phyloP scores from a whole-genome alignment of 2,888 invertebrate genomes.

The Apeira syringaria region DNA sequence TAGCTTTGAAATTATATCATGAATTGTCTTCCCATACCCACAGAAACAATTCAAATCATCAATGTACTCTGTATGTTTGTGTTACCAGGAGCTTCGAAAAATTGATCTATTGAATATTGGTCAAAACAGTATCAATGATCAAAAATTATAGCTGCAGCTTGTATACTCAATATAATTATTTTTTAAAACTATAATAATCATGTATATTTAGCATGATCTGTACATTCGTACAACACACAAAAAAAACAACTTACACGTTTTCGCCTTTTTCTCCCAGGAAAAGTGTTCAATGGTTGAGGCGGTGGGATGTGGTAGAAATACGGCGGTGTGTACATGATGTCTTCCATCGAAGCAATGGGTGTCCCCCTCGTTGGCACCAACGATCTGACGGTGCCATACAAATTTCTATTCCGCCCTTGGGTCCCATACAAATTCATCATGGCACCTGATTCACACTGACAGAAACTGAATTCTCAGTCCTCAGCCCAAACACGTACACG shows the following conservation, averaged over 20 bases:
- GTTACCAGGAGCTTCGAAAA: too few relatives aligned
- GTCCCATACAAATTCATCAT: constrained; percentile 68
- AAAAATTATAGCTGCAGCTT: too few relatives aligned
- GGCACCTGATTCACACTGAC: constrained; percentile 32
- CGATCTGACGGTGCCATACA: constrained; percentile 75
- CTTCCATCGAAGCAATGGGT: constrained; percentile 59
- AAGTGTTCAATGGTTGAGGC: constrained; percentile 68
- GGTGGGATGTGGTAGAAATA: constrained; percentile 77
- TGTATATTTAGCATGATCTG: too few relatives aligned
- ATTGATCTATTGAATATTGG: too few relatives aligned
- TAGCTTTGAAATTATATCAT: too few relatives aligned
- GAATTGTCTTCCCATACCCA: too few relatives aligned
- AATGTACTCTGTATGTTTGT: too few relatives aligned
- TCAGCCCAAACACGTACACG: not conserved
- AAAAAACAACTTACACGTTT: constrained; percentile 64
- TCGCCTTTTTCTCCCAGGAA: constrained; percentile 73
- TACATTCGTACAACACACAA: too few relatives aligned
- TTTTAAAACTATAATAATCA: too few relatives aligned
- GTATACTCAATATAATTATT: too few relatives aligned
- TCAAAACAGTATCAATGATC: too few relatives aligned
- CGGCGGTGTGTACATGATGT: constrained; percentile 62
- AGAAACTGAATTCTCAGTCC: not conserved
- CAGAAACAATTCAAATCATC: too few relatives aligned
- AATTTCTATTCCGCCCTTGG: constrained; percentile 58
- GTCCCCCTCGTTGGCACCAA: constrained; percentile 60